A percentile compares a stretch with the other conserved stretches of the same genome.
Conservation (phyloP, 2,888 invertebrate genomes). For the Cetonia aurata region DNA sequence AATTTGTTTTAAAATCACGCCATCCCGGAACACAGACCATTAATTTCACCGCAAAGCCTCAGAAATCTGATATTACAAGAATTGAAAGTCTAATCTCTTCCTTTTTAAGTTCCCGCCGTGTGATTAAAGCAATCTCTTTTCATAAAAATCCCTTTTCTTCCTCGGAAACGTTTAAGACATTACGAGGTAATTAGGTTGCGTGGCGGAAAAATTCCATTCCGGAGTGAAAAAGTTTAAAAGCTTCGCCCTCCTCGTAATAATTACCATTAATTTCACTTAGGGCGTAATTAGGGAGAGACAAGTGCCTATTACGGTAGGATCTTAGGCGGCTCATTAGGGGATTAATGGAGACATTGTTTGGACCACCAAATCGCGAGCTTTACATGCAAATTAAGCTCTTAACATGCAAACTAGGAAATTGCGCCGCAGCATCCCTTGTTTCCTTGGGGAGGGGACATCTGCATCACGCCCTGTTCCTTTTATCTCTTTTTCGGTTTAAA, state of each 20-base stretch:
- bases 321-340: constrained; percentile 61
- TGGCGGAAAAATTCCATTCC: background rate
- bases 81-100: background rate
- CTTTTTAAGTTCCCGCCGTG: no score
- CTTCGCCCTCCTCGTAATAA: constrained; percentile 45
- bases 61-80: background rate
- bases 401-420: constrained; percentile 66
- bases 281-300: constrained; percentile 57
- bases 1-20: no score
- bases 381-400: constrained; percentile 67
- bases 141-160: constrained; percentile 8
- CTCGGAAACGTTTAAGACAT: constrained; percentile 21
- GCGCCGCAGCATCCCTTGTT: constrained; percentile 50
- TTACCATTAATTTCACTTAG: constrained; percentile 58
- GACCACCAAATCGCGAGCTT: constrained; percentile 62
- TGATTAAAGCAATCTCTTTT: background rate
- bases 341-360: constrained; percentile 67
- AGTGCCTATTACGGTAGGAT: constrained; percentile 49
- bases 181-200: constrained; percentile 29
- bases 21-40: no score
- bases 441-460: constrained; percentile 44
- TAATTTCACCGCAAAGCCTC: background rate
- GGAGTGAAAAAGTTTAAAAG: constrained; percentile 26
- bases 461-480: background rate
- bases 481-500: background rate